Evolutionary conservation across 2,113 vertebrate species (phyloP), one percentile per base, ranked within the genome.

Genomic region (Heteronetta atricapilla): DNA sequence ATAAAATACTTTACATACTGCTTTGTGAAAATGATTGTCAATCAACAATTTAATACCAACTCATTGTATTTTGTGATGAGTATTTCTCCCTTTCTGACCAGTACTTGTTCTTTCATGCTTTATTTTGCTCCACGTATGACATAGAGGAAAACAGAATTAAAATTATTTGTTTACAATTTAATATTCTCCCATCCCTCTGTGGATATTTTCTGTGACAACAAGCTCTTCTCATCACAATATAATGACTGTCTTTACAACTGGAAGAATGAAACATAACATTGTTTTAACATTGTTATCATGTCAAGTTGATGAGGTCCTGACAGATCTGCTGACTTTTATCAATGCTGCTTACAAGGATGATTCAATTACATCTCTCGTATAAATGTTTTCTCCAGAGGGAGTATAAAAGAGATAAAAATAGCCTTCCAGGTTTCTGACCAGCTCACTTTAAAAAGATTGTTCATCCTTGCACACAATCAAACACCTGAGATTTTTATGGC

Each of bases 321-420:
- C 53, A 91, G 59, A 87, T 63, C 70, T 88, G 46, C 69, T 91
- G 82, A 88, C 42, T 88, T 96, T 96, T 90, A 64, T 79, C 40
- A 74, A 40, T 70, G 62, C 33, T 76, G 34, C 93, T 95, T 93
- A 55, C 68, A 70, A 72, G 31, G 55, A 40, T 78, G 48, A 84
- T 91, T 91, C 48, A 90, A 89, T 94, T 92, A 55, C 50, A 42
- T 38, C 11, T 79, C 74, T 66, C 78, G n/a, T 76, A 17, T 48
- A 67, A 82, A 3, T 69, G 31, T 56, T 95, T 89, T 44, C 38
- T 95, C 74, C 6, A 2, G 44, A 86, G 36, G 17, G 40, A 95
- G 5, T 46, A 44, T 8, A 85, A 55, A 59, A 82, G 13, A 80
- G 53, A 82, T 18, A 64, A 84, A 86, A 86, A 92, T 81, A 86